Evolutionary conservation across 30 jellyfish, hydroid and myxozoan genomes (phyloP).

Genomic region (Catostylus mosaicus): DNA sequence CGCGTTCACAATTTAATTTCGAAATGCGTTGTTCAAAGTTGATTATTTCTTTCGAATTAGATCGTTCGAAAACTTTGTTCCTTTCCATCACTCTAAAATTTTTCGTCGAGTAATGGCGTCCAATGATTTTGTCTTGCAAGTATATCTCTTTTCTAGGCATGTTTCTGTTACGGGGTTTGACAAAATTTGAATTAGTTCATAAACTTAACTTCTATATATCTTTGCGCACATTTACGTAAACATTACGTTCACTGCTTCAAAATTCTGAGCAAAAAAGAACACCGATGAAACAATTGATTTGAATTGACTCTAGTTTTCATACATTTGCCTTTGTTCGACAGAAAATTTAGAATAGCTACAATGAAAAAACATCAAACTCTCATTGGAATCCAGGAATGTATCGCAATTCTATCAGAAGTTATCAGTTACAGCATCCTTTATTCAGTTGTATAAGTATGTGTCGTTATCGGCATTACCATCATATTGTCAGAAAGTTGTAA

Average conservation of each 20-base stretch:
- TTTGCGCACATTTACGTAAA: too few species aligned
- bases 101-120: neutral
- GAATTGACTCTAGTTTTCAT: neutral
- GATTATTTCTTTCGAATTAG: constrained; percentile 1
- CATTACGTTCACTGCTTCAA: too few species aligned
- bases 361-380: too few species aligned
- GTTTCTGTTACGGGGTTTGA: neutral
- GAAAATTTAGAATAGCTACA: neutral
- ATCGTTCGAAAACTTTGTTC: constrained; percentile 17
- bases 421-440: too few species aligned
- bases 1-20: neutral
- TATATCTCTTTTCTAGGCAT: constrained; percentile 15
- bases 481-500: neutral
- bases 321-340: neutral
- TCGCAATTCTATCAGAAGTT: too few species aligned
- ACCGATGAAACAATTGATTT: too few species aligned
- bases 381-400: too few species aligned
- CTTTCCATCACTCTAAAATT: constrained; percentile 21
- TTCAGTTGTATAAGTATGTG: neutral
- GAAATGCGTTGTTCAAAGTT: constrained; percentile 11
- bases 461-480: neutral
- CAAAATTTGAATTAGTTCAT: too few species aligned
- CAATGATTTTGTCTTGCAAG: constrained; percentile 3
- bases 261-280: too few species aligned
- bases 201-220: too few species aligned